Base-by-base conservation (phyloP, 2,888 invertebrate species). In the Nasonia oneida region DNA sequence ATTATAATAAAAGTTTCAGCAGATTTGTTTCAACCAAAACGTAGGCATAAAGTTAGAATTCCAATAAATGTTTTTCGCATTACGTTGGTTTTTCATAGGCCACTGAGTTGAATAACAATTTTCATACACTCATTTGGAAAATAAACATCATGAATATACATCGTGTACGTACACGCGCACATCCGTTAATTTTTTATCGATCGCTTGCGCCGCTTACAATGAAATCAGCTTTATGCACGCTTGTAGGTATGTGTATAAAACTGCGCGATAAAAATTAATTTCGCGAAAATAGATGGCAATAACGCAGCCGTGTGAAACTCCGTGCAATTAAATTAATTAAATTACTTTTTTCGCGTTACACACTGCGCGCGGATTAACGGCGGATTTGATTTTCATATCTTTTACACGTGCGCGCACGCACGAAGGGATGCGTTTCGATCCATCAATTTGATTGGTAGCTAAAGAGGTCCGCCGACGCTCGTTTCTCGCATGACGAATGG, bases 381-480 rank as follows among this genome's bases (percentile, higher is more conserved):
- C 29, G 29, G 29, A 29, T 29, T 2, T 64, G 10, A 12, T 64
- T 64, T n/a, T 64, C 29, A 29, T 64, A 23, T 29, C 3, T n/a
- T 57, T 10, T 10, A 23, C 23, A 6, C 10, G 14, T 6, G 23
- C 6, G 18, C 8, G 8, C 57, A 23, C 29, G 29, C 29, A 29
- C 57, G 6, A 6, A n/a, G 15, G 57, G 6, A 57, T 57, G 23
- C 33, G 67, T 33, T 67, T 67, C 67, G 2, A 67, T 67, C 14
- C 4, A 67, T 67, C 67, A 67, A 67, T 67, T 33, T 67, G 67
- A 67, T 67, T 67, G 67, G 67, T 67, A 15, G 67, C 67, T 67
- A 33, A 67, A 67, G 67, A 29, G 67, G 33, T 29, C 67, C 67
- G 33, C 67, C 33, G 67, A 15, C 33, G 33, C 29, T 67, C 33